Evolutionary conservation across 1,140 invertebrate genomes (phyloP), one percentile per base, ranked within the genome.

Genomic region (Zophobas atratus): DNA sequence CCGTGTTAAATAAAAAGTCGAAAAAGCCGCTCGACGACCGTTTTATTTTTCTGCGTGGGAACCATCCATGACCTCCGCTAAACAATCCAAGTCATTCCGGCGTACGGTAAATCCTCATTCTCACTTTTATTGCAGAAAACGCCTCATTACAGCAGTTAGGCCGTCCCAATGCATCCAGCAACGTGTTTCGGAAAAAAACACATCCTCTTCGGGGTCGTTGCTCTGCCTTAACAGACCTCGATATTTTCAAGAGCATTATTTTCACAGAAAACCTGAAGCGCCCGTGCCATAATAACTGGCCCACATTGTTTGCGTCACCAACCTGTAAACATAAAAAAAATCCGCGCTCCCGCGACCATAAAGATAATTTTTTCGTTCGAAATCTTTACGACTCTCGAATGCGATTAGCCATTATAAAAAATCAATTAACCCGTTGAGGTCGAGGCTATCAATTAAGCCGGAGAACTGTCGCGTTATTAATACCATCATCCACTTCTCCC

Each of bases 271-370:
- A 67, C 60, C 60, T 67, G 60, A 43, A 67, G 39, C 33, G 60
- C 39, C 60, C 8, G 2, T 67, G 39, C 32, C 60, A 67, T 36
- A 67, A 43, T 67, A 43, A 43, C 20, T 1, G 43, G 60, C 60
- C 60, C 60, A 67, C 60, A 67, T 67, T 67, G 60, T 67, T 67
- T 67, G 43, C 60, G 60, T 67, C 60, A 67, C 3, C 38, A 34
- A 38, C 35, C 38, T 63, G 57, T 67, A 67, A 67, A 67, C 60
- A 67, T 1, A 43, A 20, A n/a, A 51, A 51, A 46, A 51, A 51
- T 51, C 2, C 20, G n/a, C n/a, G 20, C 20, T 51, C 49, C 32
- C 39, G 39, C 6, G 36, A 6, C 6, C 5, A 8, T 63, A 63
- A 6, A 56, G 20, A 56, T 5, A 56, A 56, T 6, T 57, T 57